Evolutionary conservation across 1,140 invertebrate species (phyloP).

Genomic region (Theocolax elegans): DNA sequence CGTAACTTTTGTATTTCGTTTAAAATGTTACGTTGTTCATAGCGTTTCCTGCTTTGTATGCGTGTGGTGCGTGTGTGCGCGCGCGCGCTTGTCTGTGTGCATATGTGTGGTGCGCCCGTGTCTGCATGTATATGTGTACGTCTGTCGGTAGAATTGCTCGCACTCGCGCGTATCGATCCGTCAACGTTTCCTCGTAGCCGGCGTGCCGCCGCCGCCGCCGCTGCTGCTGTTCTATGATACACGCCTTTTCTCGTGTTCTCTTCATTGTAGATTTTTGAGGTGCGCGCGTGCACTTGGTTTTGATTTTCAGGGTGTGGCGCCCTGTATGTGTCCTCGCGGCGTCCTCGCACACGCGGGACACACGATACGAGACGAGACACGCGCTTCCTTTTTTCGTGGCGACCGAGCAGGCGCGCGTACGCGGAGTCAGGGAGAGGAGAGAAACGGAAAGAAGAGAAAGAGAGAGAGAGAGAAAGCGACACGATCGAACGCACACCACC

Average conservation of each 20-base stretch:
- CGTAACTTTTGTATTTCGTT: too few species aligned
- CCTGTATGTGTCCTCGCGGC: not conserved
- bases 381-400: conserved; percentile 3
- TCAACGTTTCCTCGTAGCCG: conserved; percentile 37
- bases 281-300: too few species aligned
- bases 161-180: conserved; percentile 28
- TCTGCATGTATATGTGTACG: too few species aligned
- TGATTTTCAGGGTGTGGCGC: conserved; percentile 33
- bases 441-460: not conserved
- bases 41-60: too few species aligned
- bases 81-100: too few species aligned
- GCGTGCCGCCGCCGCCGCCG: conserved; percentile 31
- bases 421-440: not conserved
- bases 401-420: too few species aligned
- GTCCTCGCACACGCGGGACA: conserved; percentile 9
- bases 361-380: too few species aligned
- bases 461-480: not conserved
- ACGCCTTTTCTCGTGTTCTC: not conserved
- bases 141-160: too few species aligned
- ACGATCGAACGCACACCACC: conserved; percentile 21
- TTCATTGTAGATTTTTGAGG: too few species aligned
- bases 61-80: too few species aligned
- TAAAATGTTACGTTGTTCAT: not conserved
- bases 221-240: too few species aligned
- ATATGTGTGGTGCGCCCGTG: too few species aligned